A percentile compares a stretch with the other conserved stretches of the same genome.
Conservation (phyloP, 2,888 invertebrate genomes). For the Nezara viridula region DNA sequence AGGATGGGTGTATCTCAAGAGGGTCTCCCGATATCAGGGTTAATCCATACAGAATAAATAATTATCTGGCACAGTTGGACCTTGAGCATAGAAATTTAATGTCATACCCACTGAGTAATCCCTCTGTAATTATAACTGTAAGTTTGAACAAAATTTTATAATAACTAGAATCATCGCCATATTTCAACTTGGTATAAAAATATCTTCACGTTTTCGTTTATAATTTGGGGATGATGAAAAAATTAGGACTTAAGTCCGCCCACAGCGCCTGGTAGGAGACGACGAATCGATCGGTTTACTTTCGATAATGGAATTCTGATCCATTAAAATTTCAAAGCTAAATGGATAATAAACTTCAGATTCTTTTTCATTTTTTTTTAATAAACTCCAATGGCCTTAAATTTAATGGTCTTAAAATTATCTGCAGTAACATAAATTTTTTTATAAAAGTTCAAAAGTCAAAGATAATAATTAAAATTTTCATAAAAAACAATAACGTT, state of each 20-base stretch:
- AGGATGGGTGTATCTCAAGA: too few species aligned
- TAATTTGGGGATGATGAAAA: background rate
- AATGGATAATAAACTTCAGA: background rate
- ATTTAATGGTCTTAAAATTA: too few species aligned
- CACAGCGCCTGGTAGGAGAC: background rate
- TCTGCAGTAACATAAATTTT: too few species aligned
- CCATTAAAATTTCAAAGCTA: background rate
- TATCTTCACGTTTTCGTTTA: background rate
- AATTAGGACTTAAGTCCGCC: background rate
- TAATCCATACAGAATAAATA: too few species aligned
- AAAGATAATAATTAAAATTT: background rate
- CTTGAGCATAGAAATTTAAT: too few species aligned
- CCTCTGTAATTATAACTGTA: too few species aligned
- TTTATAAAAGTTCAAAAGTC: background rate
- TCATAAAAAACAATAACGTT: too few species aligned
- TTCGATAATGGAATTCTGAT: background rate
- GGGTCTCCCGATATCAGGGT: too few species aligned
- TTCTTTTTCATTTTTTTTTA: background rate
- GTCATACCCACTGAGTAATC: too few species aligned
- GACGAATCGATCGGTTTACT: background rate
- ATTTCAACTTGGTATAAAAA: background rate
- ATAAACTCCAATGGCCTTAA: background rate
- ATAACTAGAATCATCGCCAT: too few species aligned
- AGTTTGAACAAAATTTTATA: too few species aligned
- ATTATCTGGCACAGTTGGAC: too few species aligned